Evolutionary conservation across 2,113 vertebrate genomes (phyloP).

Genomic region (Stegastes partitus): DNA sequence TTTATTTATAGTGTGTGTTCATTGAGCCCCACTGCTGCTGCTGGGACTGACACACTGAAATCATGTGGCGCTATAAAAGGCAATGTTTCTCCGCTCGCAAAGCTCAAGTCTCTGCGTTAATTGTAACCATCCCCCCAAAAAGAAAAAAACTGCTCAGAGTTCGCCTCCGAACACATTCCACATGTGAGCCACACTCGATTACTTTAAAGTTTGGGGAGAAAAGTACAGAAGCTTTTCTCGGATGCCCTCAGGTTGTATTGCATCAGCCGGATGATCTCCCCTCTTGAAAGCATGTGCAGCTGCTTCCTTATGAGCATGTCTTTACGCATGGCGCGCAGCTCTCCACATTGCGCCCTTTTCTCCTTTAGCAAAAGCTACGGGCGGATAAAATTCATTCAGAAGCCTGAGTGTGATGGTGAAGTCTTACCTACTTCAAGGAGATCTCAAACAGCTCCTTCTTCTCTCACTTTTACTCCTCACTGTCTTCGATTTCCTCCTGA

Average conservation of each 20-base stretch:
- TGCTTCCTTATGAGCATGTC: neutral
- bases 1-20: neutral
- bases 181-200: neutral
- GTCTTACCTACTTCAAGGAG: conserved; percentile 35
- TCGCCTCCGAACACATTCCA: neutral
- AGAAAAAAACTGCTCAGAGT: neutral
- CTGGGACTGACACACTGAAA: neutral
- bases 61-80: conserved; percentile 55
- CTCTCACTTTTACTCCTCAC: neutral
- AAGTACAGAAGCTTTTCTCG: neutral
- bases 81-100: neutral
- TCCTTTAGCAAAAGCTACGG: no score
- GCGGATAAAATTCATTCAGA: neutral
- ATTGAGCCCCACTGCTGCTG: neutral
- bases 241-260: conserved; percentile 31
- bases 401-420: neutral
- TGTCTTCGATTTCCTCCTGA: neutral
- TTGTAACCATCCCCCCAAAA: neutral
- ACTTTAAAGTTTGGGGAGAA: neutral
- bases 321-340: neutral
- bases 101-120: neutral
- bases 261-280: conserved; percentile 59
- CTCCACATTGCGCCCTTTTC: neutral
- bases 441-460: neutral
- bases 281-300: conserved; percentile 23